Percentiles rank a stretch among this genome's conserved stretches.
These are phyloP conservation scores for Oriolus oriolus DNA, from an alignment of 2,113 vertebrate genomes.

Conservation along the genomic window DNA sequence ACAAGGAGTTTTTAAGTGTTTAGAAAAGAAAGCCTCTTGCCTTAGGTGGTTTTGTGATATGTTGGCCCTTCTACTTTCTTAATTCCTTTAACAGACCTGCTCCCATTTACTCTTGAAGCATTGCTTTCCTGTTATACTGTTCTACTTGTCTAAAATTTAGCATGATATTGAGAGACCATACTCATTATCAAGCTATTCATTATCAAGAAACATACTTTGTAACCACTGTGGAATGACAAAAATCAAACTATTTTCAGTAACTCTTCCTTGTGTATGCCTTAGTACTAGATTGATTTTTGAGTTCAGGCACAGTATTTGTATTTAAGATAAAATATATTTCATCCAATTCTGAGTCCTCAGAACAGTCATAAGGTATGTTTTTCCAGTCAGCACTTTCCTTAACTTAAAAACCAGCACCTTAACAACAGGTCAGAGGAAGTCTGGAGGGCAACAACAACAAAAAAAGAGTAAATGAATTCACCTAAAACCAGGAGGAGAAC, in stretches of 20 bases:
- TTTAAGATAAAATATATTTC: neutral
- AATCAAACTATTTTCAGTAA: neutral
- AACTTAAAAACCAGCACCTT: neutral
- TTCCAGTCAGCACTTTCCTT: neutral
- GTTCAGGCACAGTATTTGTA: neutral
- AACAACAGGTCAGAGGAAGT: neutral
- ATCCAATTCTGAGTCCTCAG: neutral
- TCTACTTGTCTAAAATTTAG: neutral
- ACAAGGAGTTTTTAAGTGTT: constrained; percentile 7
- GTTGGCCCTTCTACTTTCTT: neutral
- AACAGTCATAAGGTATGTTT: neutral
- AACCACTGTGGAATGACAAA: neutral
- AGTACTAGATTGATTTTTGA: neutral
- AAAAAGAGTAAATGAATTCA: neutral
- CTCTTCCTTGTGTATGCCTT: neutral
- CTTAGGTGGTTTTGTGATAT: neutral
- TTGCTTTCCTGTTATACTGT: neutral
- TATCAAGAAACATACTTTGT: neutral
- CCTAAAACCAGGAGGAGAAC: neutral
- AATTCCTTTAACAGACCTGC: neutral
- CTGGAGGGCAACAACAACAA: neutral
- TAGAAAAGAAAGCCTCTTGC: neutral
- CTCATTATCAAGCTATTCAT: neutral
- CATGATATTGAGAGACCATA: neutral
- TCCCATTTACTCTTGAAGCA: neutral